A percentile compares a stretch with the other conserved stretches of the same genome.
phyloP scores from a whole-genome alignment of 2,888 invertebrate species.

The Hofmannophila pseudospretella region DNA sequence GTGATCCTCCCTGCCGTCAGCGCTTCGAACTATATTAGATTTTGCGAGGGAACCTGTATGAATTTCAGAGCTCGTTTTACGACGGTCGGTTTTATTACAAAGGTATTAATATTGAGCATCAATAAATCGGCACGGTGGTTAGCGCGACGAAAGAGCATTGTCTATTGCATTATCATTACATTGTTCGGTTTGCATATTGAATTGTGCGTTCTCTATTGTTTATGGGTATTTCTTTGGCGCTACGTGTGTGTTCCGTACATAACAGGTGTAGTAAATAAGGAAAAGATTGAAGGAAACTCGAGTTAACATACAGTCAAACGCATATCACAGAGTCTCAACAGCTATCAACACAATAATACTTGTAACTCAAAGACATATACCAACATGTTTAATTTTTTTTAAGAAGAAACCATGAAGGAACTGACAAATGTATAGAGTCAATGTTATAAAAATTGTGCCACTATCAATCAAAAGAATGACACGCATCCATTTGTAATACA shows the following conservation, averaged over 20 bases:
- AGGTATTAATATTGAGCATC: slow-evolving; percentile 64
- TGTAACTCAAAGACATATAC: too few species aligned
- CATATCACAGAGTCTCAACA: too few species aligned
- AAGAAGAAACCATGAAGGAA: slow-evolving; percentile 3
- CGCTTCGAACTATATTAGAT: slow-evolving; percentile 15
- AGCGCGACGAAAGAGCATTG: slow-evolving; percentile 73
- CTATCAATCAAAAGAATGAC: slow-evolving; percentile 45
- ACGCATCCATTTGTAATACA: slow-evolving; percentile 63
- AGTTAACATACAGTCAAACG: too few species aligned
- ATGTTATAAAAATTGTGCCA: slow-evolving; percentile 31
- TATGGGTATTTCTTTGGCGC: slow-evolving; percentile 40
- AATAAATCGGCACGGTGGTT: slow-evolving; percentile 72
- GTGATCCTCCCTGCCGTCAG: slow-evolving; percentile 30
- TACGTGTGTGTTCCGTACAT: slow-evolving; percentile 60
- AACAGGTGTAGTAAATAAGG: neutral
- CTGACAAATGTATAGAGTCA: slow-evolving; percentile 2
- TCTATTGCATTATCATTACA: slow-evolving; percentile 68
- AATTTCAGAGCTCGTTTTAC: slow-evolving; percentile 33
- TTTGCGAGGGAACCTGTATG: slow-evolving; percentile 19
- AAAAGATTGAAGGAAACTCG: too few species aligned
- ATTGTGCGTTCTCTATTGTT: slow-evolving; percentile 73
- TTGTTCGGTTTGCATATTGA: slow-evolving; percentile 74
- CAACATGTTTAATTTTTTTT: neutral
- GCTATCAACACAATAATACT: too few species aligned
- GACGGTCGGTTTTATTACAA: slow-evolving; percentile 51